Conservation (phyloP, 2,888 invertebrate genomes). For the Rhagophthalmus giganteus region DNA sequence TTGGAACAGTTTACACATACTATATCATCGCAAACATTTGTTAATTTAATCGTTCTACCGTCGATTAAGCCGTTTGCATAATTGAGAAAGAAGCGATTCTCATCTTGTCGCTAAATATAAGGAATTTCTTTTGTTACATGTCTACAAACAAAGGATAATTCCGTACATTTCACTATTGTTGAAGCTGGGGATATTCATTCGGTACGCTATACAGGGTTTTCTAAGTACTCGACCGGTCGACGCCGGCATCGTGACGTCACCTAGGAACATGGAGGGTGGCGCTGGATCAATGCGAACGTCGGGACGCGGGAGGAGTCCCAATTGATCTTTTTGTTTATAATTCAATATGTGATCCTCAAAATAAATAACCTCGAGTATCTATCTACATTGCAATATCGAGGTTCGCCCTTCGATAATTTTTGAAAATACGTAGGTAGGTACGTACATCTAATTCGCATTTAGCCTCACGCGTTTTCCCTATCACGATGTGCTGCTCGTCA, state of each 20-base stretch:
- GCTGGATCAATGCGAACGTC: constrained; percentile 33
- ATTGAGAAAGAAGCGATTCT: too few relatives aligned
- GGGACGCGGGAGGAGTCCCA: constrained; percentile 27
- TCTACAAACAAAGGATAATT: constrained; percentile 16
- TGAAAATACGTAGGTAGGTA: too few relatives aligned
- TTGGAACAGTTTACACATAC: too few relatives aligned
- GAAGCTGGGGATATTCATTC: constrained; percentile 16
- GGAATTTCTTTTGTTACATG: too few relatives aligned
- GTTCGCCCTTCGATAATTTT: constrained; percentile 1
- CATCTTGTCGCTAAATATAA: too few relatives aligned
- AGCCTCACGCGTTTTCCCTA: too few relatives aligned
- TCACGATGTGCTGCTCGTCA: too few relatives aligned
- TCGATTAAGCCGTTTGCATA: too few relatives aligned
- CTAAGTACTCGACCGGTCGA: constrained; percentile 31
- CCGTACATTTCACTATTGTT: constrained; percentile 11
- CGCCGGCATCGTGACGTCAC: constrained; percentile 34
- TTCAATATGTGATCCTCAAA: constrained; percentile 24
- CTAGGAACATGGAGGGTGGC: constrained; percentile 24
- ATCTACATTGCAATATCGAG: not conserved
- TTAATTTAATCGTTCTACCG: not conserved
- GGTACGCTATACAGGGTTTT: constrained; percentile 17
- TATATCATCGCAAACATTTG: too few relatives aligned
- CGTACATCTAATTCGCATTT: too few relatives aligned
- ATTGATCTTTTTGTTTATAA: constrained; percentile 23
- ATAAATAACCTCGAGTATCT: constrained; percentile 19